These are phyloP conservation scores for Alcedo quadribrachys DNA, from an alignment of 2,797 vertebrate species.

Conservation along the genomic window DNA sequence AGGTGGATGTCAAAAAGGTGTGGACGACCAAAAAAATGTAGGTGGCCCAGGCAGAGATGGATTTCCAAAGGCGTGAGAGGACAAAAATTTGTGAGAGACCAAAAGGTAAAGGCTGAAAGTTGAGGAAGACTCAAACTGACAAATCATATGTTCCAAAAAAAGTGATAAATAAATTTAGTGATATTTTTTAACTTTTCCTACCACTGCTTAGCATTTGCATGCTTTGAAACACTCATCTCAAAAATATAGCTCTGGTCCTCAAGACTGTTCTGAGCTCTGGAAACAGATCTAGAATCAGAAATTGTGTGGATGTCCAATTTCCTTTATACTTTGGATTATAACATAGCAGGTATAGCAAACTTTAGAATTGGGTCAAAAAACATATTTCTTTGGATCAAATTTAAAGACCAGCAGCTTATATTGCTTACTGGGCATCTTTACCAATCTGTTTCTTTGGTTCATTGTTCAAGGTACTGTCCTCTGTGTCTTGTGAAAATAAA, in stretches of 20 bases:
- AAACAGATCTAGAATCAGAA: neutral
- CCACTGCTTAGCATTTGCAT: neutral
- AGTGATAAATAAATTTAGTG: neutral
- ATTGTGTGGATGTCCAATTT: neutral
- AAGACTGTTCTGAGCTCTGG: neutral
- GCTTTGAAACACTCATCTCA: neutral
- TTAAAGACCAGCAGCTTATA: neutral
- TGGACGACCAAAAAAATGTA: no score
- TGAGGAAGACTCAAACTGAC: fast-evolving
- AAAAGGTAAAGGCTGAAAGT: neutral
- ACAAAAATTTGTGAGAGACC: no score
- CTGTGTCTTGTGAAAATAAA: neutral
- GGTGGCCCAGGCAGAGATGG: no score
- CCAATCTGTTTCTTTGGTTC: neutral
- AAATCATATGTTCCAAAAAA: neutral
- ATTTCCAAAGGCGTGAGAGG: neutral
- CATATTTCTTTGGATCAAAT: neutral
- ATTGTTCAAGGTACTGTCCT: neutral
- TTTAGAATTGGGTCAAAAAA: neutral
- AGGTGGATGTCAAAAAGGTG: neutral
- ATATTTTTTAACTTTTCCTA: neutral
- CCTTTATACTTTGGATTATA: neutral
- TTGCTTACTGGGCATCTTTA: neutral
- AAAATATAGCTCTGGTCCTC: neutral
- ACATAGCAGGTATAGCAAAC: neutral